Evolutionary conservation across 2,797 vertebrate genomes (phyloP), one percentile per base, ranked within the genome.

Genomic region (Siniperca scherzeri): DNA sequence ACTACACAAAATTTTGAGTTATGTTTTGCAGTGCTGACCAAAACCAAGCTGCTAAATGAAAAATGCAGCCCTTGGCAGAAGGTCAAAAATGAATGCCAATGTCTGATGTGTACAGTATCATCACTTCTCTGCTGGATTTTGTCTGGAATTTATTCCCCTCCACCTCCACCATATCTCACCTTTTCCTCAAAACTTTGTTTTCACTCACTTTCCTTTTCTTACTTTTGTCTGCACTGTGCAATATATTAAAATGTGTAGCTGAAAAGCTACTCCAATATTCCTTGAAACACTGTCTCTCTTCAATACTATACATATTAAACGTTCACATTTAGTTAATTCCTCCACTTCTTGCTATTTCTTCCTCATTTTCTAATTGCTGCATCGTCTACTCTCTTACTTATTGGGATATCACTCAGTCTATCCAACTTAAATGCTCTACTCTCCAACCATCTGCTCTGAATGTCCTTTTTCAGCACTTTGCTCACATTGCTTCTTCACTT

Each of bases 361-460:
- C 40, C 70, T 81, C 0, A 48, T 64, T 60, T 80, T 46, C 12
- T 74, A 66, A 22, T 7, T 2, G 12, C 61, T 1, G 56, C 62
- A 55, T 65, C 70, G 59, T 60, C 27, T 10, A 46, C 17, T 50
- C 50, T 30, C 9, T 22, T 52, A 22, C 33, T 67, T 57, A 74
- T 61, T 62, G 50, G 53, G 38, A 53, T 46, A 83, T 79, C 46
- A 69, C 4, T 56, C 36, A 65, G 55, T 69, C 60, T 33, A 36
- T 50, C 52, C 33, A 57, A 67, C 50, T 22, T 52, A 21, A 48
- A 76, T 4, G 22, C 30, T 59, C 52, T 30, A 7, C 42, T 76
- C 8, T 68, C 30, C 60, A 75, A 74, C 74, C 81, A 85, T 82
- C 75, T 82, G 68, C 38, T 85, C 61, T n/a, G 9, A 59, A 4